These are phyloP conservation scores for Olivierus martensii DNA, from an alignment of 1,140 invertebrate genomes.

Conservation along the genomic window DNA sequence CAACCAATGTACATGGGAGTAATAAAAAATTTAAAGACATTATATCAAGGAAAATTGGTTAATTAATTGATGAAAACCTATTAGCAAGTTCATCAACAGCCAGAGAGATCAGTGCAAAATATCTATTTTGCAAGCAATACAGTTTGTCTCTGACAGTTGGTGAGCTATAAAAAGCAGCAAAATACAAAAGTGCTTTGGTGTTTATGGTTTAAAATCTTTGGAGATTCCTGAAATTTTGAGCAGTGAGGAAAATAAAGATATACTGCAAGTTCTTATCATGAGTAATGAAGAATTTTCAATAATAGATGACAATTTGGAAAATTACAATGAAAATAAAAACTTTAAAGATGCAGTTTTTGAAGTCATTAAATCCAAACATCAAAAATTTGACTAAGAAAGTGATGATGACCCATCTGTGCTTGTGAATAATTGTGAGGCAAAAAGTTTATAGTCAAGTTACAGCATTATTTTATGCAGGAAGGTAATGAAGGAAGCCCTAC, in stretches of 20 bases:
- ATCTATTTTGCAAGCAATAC: background rate
- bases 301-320: background rate
- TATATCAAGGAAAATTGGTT: background rate
- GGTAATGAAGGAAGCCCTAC: background rate
- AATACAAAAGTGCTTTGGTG: background rate
- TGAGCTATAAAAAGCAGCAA: background rate
- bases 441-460: background rate
- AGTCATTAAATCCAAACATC: background rate
- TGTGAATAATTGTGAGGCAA: background rate
- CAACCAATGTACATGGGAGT: background rate
- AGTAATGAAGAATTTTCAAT: background rate
- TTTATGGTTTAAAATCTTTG: background rate
- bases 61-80: too few relatives aligned
- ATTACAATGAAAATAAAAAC: background rate
- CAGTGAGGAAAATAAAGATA: background rate
- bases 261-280: background rate
- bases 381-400: background rate
- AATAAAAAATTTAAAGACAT: background rate
- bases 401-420: background rate
- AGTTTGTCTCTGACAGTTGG: background rate
- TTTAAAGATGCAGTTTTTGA: background rate
- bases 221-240: background rate
- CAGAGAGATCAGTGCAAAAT: background rate
- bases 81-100: too few relatives aligned
- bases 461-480: background rate